Evolutionary conservation across 1,140 invertebrate species (phyloP), one percentile per base, ranked within the genome.

Genomic region (Microplitis mediator): DNA sequence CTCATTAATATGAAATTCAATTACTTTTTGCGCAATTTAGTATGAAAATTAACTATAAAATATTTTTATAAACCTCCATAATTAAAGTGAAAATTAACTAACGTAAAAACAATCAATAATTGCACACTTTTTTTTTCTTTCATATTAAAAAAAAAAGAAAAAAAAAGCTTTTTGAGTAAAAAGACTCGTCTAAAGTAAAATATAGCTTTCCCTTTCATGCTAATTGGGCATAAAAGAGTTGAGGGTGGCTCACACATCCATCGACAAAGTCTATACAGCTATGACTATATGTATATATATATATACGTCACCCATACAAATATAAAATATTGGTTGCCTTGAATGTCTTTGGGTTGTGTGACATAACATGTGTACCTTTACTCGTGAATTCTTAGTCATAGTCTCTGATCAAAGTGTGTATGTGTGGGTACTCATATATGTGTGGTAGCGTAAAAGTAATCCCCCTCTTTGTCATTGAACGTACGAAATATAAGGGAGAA

Each of bases 371-470:
- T 58, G 14, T 58, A 31, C 16, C 23, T 45, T 77, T 74, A 23
- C 23, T 23, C 23, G 45, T 78, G 58, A 64, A 73, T 79, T 80
- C 79, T 80, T 80, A 80, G 79, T 80, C 79, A 80, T 80, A 80
- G 79, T 39, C 58, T 64, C 69, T 52, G 61, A 63, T 66, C 63
- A 34, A 65, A 66, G 51, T 54, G 51, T 66, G 60, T 45, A 11
- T 45, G 39, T 45, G 39, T 45, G 39, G 23, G 56, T 58, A 31
- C 16, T 16, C 16, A 58, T 58, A 9, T 4, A 4, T 58, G 56
- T 50, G 60, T 13, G 51, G 51, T 31, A 31, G 64, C 39, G 9
- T 32, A 36, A 13, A 65, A 65, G 54, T 36, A 16, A 56, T 16
- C 35, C 54, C 52, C 70, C 45, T 39, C 63, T 35, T 45, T 34